Conservation (phyloP, 2,888 invertebrate genomes). For the Leptopilina drosophilae region DNA sequence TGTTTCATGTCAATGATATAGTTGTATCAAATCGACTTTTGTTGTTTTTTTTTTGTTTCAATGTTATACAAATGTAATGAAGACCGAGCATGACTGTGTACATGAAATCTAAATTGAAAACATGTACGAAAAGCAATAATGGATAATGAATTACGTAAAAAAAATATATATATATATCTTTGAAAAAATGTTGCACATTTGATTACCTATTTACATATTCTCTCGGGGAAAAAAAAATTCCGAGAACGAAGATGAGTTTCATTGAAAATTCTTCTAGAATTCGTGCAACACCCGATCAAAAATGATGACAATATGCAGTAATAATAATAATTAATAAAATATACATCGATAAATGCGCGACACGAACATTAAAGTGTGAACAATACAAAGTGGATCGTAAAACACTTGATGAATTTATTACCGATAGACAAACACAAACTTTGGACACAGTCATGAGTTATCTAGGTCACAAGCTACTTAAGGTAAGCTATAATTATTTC, state of each 20-base stretch:
- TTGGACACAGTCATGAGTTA: slow-evolving; percentile 30
- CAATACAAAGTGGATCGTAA: slow-evolving; percentile 3
- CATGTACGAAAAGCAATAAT: slow-evolving; percentile 2
- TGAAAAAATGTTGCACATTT: slow-evolving; percentile 1
- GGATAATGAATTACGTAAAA: slow-evolving; percentile 15
- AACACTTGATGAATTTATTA: slow-evolving; percentile 34
- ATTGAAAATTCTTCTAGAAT: background rate
- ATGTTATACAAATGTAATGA: slow-evolving; percentile 24
- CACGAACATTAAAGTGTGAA: slow-evolving; percentile 1
- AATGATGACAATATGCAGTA: background rate
- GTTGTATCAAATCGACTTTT: slow-evolving; percentile 30
- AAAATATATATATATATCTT: background rate
- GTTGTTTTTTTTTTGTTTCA: background rate
- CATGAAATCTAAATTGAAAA: slow-evolving; percentile 19
- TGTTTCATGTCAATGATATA: slow-evolving; percentile 33
- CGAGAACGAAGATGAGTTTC: slow-evolving; percentile 5
- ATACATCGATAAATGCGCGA: slow-evolving; percentile 24
- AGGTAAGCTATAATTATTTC: slow-evolving; percentile 19
- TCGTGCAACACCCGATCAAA: background rate
- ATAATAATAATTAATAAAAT: slow-evolving; percentile 7
- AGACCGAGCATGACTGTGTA: slow-evolving; percentile 36
- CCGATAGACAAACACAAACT: slow-evolving; percentile 23
- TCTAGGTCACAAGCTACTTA: slow-evolving; percentile 16
- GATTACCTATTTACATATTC: slow-evolving; percentile 25
- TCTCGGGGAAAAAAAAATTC: background rate